Conservation (phyloP, 2,888 invertebrate genomes). For the Phaedon cochleariae region DNA sequence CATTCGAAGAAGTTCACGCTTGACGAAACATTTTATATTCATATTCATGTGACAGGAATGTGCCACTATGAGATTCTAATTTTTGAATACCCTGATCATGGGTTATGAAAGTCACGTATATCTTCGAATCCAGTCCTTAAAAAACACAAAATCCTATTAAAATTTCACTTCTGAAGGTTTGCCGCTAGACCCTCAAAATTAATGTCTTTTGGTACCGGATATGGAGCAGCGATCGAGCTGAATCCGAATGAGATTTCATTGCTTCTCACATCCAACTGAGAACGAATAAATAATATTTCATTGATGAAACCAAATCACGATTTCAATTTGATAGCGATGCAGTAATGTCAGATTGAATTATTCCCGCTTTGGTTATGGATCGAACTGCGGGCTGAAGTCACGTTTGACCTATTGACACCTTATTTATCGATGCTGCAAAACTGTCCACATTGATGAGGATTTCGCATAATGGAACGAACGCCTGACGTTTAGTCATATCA, state of each 20-base stretch:
- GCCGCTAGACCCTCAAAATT: neutral
- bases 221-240: neutral
- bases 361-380: slow-evolving; percentile 30
- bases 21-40: too few relatives aligned
- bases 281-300: slow-evolving; percentile 27
- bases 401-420: slow-evolving; percentile 44
- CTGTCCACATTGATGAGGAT: slow-evolving; percentile 27
- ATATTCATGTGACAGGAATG: too few relatives aligned
- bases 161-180: neutral
- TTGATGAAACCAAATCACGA: slow-evolving; percentile 37
- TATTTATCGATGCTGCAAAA: slow-evolving; percentile 37
- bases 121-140: too few relatives aligned
- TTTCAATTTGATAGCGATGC: slow-evolving; percentile 35
- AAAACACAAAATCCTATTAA: too few relatives aligned
- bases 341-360: slow-evolving; percentile 35
- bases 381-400: slow-evolving; percentile 35
- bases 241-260: slow-evolving; percentile 6
- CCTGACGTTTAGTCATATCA: slow-evolving; percentile 12
- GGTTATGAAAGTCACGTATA: too few relatives aligned
- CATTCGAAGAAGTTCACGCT: too few relatives aligned
- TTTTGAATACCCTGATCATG: too few relatives aligned
- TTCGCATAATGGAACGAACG: slow-evolving; percentile 32
- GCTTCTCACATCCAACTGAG: slow-evolving; percentile 5
- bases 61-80: too few relatives aligned
- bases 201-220: neutral